Base-by-base conservation (phyloP, 2,797 vertebrate genomes). In the Erithacus rubecula region DNA sequence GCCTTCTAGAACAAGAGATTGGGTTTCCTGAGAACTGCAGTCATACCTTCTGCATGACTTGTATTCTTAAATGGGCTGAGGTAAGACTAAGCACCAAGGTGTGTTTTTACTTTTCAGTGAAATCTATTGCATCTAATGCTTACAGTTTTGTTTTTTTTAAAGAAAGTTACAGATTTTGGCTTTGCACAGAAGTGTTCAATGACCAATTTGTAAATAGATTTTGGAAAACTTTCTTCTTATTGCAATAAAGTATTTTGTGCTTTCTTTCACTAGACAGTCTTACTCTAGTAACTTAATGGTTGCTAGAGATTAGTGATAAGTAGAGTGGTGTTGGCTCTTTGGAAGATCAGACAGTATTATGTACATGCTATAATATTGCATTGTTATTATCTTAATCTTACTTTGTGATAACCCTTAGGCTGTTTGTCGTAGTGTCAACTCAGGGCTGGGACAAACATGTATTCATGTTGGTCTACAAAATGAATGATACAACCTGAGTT, bases 1-100 rank as follows among this genome's bases (percentile, higher is more conserved):
- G 97, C 87, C 97, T 98, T 87, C 97, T 98, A 27, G 97, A 98
- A 39, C 97, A 98, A 44, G 98, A 99, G 94, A 96, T 98, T 53
- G 99, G 98, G 86, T 98, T 99, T 97, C 99, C 99, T 18, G 98
- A 99, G 97, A 98, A 97, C 97, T 99, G 99, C 98, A 98, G 96
- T 96, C 99, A 99, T 67, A 96, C 98, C 95, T 99, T 99, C 98
- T 99, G 99, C 97, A 97, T 99, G 90, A 93, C 98, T 94, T 99
- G 99, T 94, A 99, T 99, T 94, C 98, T 99, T 93, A 99, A 98
- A 24, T 99, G 99, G 99, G 99, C 99, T 85, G 98, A 99, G 98
- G 99, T 99, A 97, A 98, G 93, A 83, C 44, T 85, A 39, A 95
- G n/a, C 91, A 74, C 58, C 39, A 92, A 76, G 9, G 4, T 29